These are phyloP conservation scores for Climacteris rufus DNA, from an alignment of 2,113 vertebrate genomes.

Conservation along the genomic window DNA sequence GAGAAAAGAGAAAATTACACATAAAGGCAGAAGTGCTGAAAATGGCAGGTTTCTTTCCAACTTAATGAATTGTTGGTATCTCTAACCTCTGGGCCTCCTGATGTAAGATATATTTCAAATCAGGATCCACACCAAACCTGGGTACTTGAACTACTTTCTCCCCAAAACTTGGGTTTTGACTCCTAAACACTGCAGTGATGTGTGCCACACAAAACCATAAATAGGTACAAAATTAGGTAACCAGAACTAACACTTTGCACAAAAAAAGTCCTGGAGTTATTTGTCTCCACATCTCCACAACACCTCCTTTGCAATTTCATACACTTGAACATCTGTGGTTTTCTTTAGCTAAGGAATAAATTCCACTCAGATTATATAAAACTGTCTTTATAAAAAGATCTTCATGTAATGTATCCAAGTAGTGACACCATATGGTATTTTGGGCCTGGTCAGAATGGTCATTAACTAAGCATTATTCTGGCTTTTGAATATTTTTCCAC, in stretches of 20 bases:
- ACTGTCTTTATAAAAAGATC: constrained; percentile 40
- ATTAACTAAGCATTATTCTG: neutral
- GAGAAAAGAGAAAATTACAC: neutral
- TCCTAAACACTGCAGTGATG: neutral
- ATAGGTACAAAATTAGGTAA: constrained; percentile 59
- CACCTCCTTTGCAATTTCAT: constrained; percentile 64
- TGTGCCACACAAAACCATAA: constrained; percentile 28
- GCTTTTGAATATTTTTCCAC: neutral
- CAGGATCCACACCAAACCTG: neutral
- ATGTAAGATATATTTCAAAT: neutral
- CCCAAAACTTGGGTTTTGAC: neutral
- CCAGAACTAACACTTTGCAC: constrained; percentile 42
- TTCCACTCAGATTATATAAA: constrained; percentile 59
- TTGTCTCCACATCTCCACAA: constrained; percentile 67
- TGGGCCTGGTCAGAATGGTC: neutral
- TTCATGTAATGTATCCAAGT: neutral
- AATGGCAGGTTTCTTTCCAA: neutral
- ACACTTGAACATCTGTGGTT: constrained; percentile 63
- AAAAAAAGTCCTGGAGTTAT: constrained; percentile 50
- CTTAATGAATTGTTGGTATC: neutral
- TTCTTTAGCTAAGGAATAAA: constrained; percentile 48
- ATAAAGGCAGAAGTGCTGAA: neutral
- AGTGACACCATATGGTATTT: constrained; percentile 21
- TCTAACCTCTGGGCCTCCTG: neutral
- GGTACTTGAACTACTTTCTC: neutral